phyloP scores from a whole-genome alignment of 2,113 vertebrate genomes.

The Prolemur simus region DNA sequence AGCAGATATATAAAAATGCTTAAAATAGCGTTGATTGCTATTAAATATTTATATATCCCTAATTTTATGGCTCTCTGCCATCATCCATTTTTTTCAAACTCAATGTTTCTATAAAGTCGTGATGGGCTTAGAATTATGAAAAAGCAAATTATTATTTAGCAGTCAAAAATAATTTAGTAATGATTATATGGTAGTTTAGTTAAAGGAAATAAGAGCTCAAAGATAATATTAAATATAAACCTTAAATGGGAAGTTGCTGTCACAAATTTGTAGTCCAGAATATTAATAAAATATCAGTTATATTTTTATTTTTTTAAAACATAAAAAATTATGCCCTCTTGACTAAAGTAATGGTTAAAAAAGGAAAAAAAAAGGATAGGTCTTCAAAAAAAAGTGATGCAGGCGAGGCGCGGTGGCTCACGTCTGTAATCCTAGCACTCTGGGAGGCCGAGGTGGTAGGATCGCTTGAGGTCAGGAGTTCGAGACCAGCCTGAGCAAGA shows the following conservation, averaged over 20 bases:
- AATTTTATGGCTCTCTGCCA: not conserved
- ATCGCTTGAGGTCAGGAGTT: no score
- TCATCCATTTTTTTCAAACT: not conserved
- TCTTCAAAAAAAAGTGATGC: constrained; percentile 9
- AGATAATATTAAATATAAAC: constrained; percentile 26
- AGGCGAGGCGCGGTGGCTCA: not conserved
- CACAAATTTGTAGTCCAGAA: constrained; percentile 4
- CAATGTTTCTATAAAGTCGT: not conserved
- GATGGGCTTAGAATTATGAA: not conserved
- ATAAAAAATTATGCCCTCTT: constrained; percentile 16
- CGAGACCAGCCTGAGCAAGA: no score
- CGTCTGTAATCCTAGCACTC: no score
- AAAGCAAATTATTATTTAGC: not conserved
- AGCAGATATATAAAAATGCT: not conserved
- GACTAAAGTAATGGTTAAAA: not conserved
- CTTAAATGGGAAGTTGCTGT: not conserved
- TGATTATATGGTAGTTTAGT: not conserved
- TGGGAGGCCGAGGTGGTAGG: no score
- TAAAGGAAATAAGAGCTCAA: not conserved
- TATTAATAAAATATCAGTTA: not conserved
- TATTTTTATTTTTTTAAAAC: constrained; percentile 10
- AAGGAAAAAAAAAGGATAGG: not conserved
- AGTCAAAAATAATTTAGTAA: constrained; percentile 37
- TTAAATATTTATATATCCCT: not conserved
- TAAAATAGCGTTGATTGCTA: not conserved